Conservation (phyloP, 2,113 vertebrate species). For the Cyphomyrus plagiostoma region DNA sequence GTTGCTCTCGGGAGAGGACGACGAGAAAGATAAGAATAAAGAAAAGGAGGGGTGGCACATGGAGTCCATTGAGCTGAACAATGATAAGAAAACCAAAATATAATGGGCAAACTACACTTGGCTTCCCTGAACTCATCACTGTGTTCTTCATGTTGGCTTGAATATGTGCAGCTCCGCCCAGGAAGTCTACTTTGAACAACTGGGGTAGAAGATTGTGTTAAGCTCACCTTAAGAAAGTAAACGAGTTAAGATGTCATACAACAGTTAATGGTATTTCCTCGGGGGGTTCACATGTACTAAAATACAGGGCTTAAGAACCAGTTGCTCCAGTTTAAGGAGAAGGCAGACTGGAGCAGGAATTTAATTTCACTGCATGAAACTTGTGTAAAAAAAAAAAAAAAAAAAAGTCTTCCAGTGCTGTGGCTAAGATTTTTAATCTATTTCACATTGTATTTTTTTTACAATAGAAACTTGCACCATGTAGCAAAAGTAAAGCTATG, state of each 20-base stretch:
- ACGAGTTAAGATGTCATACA: neutral
- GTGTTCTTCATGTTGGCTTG: neutral
- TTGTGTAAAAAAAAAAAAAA: no score
- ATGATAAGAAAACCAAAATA: constrained; percentile 49
- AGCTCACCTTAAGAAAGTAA: neutral
- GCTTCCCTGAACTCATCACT: neutral
- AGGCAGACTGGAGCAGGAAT: neutral
- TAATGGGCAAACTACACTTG: constrained; percentile 40
- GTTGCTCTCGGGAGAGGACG: constrained; percentile 54
- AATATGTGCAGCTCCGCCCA: neutral
- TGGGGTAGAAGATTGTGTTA: neutral
- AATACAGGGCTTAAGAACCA: neutral
- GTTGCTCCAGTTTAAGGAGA: neutral
- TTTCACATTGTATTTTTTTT: constrained; percentile 10
- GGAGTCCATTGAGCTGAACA: neutral
- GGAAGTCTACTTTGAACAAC: neutral
- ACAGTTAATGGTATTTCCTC: neutral
- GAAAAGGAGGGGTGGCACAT: constrained; percentile 24
- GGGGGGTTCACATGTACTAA: neutral
- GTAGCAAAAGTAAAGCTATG: neutral
- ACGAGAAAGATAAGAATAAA: constrained; percentile 34
- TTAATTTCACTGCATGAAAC: neutral
- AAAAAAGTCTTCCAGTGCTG: no score
- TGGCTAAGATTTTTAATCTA: neutral
- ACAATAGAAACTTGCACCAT: neutral